Conservation (phyloP, 2,888 invertebrate species). For the Griposia aprilina region DNA sequence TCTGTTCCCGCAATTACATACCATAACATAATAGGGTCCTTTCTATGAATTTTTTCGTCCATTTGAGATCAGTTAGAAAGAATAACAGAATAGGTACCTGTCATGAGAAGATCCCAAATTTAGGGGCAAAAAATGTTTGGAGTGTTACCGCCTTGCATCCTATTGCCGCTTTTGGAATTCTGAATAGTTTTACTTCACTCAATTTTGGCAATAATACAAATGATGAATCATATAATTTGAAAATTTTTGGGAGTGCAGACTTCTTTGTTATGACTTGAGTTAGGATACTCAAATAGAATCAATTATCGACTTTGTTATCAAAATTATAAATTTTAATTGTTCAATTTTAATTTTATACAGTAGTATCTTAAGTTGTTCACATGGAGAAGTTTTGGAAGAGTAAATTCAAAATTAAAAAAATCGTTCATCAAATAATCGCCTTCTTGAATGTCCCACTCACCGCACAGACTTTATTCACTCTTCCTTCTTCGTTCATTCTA, state of each 20-base stretch:
- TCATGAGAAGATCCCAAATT: slow-evolving; percentile 8
- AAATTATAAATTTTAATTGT: background rate
- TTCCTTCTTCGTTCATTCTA: background rate
- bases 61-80: slow-evolving; percentile 14
- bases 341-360: background rate
- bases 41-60: slow-evolving; percentile 39
- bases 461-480: background rate
- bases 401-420: too few relatives aligned
- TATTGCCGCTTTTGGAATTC: slow-evolving; percentile 5
- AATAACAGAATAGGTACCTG: slow-evolving; percentile 57
- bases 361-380: background rate
- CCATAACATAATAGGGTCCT: slow-evolving; percentile 2
- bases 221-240: background rate
- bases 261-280: background rate
- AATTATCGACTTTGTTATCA: background rate
- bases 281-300: slow-evolving; percentile 6
- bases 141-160: slow-evolving; percentile 45
- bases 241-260: background rate
- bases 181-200: background rate
- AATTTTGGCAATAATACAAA: slow-evolving; percentile 4
- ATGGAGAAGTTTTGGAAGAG: background rate
- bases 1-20: slow-evolving; percentile 44
- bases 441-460: background rate
- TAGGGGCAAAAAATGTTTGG: slow-evolving; percentile 40
- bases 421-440: too few relatives aligned